Conservation (phyloP, 2,113 vertebrate genomes). For the Apodemus speciosus region DNA sequence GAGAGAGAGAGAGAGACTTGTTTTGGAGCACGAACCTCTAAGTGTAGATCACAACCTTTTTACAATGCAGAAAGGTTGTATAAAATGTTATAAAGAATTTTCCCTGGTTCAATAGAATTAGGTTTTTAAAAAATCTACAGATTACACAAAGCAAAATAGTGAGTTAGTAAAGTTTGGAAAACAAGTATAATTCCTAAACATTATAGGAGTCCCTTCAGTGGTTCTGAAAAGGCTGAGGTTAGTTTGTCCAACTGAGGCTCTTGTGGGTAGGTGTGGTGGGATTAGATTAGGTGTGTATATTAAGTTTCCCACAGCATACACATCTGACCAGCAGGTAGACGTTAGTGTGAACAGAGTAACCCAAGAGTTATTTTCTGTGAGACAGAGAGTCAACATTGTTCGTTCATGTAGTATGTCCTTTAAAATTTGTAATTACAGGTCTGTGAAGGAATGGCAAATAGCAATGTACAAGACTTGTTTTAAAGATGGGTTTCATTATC, state of each 20-base stretch:
- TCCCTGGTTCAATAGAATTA: conserved; percentile 3
- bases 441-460: neutral
- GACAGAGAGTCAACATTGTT: neutral
- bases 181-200: neutral
- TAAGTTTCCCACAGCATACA: neutral
- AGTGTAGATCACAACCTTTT: neutral
- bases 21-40: neutral
- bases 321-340: neutral
- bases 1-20: neutral
- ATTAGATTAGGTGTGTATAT: neutral
- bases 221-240: neutral
- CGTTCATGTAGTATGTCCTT: neutral
- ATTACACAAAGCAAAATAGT: neutral
- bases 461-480: conserved; percentile 13
- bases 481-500: neutral
- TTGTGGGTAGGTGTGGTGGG: neutral
- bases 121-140: neutral
- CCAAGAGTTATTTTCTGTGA: neutral
- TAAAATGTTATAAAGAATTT: neutral
- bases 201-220: neutral
- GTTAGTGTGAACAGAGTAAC: neutral
- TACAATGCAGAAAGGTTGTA: neutral
- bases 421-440: conserved; percentile 14
- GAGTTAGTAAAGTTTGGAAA: neutral
- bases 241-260: neutral